Evolutionary conservation across 2,113 vertebrate genomes (phyloP).

Genomic region (Takifugu bimaculatus): DNA sequence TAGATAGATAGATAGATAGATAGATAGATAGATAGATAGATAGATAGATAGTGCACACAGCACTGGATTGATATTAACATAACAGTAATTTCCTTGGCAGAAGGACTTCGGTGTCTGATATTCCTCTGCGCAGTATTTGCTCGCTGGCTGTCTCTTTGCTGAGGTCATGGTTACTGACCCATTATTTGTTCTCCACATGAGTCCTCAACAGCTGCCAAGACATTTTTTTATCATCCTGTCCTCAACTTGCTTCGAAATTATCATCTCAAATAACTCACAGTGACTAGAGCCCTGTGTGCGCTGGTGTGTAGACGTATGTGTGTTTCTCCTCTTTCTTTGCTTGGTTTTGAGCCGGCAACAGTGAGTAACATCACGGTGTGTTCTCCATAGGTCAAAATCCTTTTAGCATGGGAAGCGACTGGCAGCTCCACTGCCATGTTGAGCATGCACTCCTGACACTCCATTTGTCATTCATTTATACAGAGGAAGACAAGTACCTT

Average conservation of each 20-base stretch:
- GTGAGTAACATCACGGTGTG: not conserved
- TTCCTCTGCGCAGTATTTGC: conserved; percentile 6
- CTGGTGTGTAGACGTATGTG: not conserved
- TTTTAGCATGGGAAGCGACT: conserved; percentile 5
- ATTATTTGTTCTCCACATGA: conserved; percentile 19
- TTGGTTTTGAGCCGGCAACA: not conserved
- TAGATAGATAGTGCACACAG: no score
- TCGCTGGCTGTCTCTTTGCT: conserved; percentile 6
- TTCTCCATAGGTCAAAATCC: not conserved
- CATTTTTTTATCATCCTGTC: conserved; percentile 5
- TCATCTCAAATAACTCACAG: not conserved
- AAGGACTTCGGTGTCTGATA: not conserved
- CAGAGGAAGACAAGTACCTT: conserved; percentile 45
- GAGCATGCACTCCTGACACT: conserved; percentile 26
- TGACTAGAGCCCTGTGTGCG: not conserved
- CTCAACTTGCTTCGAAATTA: not conserved
- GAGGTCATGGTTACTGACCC: conserved; percentile 19
- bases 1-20: no score
- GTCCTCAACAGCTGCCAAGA: conserved; percentile 21
- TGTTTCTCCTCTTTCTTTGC: not conserved
- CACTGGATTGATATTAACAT: no score
- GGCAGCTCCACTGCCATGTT: not conserved
- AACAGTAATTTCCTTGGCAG: not conserved
- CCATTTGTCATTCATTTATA: conserved; percentile 48
- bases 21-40: no score